Evolutionary conservation across 2,797 vertebrate genomes (phyloP).

Genomic region (Esox masquinongy): DNA sequence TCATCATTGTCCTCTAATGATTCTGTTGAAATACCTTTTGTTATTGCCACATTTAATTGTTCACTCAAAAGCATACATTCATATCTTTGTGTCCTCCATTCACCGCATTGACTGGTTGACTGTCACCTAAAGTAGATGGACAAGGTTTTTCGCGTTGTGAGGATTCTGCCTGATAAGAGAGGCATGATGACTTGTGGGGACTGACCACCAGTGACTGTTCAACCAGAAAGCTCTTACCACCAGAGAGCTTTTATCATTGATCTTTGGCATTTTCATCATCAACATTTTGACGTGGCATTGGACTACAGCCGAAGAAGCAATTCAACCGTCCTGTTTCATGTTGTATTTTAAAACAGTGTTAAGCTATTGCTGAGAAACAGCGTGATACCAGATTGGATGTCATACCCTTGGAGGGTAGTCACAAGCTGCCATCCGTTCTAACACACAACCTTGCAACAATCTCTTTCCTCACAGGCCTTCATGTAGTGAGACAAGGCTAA

Average conservation of each 20-base stretch:
- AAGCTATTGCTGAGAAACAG: background rate
- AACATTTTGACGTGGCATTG: background rate
- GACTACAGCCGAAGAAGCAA: background rate
- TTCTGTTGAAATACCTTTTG: no score
- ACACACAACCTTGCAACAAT: background rate
- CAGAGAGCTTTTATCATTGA: no score
- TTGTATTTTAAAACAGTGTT: background rate
- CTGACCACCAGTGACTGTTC: background rate
- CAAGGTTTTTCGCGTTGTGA: background rate
- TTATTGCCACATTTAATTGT: background rate
- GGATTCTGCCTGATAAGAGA: background rate
- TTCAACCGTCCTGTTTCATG: background rate
- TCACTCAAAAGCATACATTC: background rate
- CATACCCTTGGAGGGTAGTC: background rate
- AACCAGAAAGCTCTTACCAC: background rate
- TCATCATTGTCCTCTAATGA: background rate
- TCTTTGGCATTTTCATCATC: background rate
- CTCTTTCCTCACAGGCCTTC: background rate
- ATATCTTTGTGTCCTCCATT: background rate
- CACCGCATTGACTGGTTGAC: slow-evolving; percentile 9
- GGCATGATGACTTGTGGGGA: background rate
- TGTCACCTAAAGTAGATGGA: background rate
- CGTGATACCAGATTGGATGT: background rate
- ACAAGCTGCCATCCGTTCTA: background rate
- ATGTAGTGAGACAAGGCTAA: background rate